Conservation (phyloP, 1,140 invertebrate genomes). For the Paracyclopina nana region DNA sequence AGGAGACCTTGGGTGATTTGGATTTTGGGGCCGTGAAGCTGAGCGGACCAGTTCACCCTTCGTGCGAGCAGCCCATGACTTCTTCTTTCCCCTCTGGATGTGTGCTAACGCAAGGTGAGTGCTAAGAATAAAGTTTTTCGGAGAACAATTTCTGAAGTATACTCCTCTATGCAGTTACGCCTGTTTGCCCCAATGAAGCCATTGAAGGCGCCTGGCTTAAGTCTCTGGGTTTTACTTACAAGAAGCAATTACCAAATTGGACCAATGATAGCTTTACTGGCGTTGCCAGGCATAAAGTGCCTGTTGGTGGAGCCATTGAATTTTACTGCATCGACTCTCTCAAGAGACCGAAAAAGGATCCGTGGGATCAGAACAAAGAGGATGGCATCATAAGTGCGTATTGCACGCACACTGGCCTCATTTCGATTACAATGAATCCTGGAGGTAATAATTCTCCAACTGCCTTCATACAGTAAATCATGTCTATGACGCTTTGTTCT, state of each 20-base stretch:
- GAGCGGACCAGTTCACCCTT: not conserved
- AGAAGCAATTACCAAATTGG: not conserved
- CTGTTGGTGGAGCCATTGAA: not conserved
- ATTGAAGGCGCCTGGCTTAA: not conserved
- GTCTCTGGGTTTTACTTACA: not conserved
- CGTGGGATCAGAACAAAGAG: not conserved
- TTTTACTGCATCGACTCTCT: not conserved
- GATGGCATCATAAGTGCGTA: not conserved
- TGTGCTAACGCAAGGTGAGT: not conserved
- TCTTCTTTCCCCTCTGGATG: not conserved
- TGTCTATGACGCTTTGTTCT: too few species aligned
- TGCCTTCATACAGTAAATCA: too few species aligned
- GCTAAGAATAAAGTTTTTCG: not conserved
- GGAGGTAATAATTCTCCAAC: constrained; percentile 3
- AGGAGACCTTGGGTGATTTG: not conserved
- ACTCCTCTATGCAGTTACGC: not conserved
- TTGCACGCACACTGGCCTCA: not conserved
- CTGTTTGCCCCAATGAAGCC: not conserved
- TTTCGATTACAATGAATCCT: not conserved
- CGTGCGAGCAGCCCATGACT: not conserved
- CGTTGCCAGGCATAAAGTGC: not conserved
- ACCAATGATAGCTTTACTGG: not conserved
- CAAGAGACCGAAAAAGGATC: not conserved
- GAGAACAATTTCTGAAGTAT: not conserved
- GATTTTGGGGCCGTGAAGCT: not conserved